Conservation (phyloP, 2,113 vertebrate species). For the Ploceus nigricollis region DNA sequence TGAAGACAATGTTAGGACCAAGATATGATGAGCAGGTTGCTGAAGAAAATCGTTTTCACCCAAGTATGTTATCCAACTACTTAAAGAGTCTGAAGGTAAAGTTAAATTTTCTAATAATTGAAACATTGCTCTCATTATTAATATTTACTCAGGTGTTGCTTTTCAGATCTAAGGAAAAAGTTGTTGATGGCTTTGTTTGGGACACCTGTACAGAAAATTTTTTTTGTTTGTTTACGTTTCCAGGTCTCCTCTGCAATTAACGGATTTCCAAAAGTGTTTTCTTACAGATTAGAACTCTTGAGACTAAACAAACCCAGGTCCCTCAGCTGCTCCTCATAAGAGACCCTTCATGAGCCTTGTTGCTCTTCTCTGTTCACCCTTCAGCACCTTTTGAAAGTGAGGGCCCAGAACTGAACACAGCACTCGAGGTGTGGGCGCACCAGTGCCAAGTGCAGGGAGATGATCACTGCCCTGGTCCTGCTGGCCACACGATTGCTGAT, state of each 20-base stretch:
- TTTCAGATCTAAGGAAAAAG: neutral
- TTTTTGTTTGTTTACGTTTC: neutral
- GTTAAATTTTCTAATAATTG: neutral
- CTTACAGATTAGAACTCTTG: fast-evolving
- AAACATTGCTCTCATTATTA: neutral
- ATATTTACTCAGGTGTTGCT: neutral
- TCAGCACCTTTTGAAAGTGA: neutral
- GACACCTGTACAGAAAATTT: neutral
- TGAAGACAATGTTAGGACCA: slow-evolving; percentile 97
- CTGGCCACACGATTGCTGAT: neutral
- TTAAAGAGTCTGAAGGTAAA: slow-evolving; percentile 95
- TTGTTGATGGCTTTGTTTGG: neutral
- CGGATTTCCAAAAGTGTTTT: neutral
- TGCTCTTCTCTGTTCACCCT: neutral
- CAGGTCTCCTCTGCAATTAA: neutral
- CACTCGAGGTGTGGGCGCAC: neutral
- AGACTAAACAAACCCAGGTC: neutral
- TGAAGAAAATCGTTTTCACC: slow-evolving; percentile 93
- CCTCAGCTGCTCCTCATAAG: neutral
- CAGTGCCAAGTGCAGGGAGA: neutral
- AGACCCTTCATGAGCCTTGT: neutral
- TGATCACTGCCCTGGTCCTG: fast-evolving
- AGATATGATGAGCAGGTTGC: slow-evolving; percentile 93
- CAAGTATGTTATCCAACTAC: slow-evolving; percentile 94
- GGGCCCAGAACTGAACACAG: neutral